Base-by-base conservation (phyloP, 2,797 vertebrate species). In the Gila robusta region DNA sequence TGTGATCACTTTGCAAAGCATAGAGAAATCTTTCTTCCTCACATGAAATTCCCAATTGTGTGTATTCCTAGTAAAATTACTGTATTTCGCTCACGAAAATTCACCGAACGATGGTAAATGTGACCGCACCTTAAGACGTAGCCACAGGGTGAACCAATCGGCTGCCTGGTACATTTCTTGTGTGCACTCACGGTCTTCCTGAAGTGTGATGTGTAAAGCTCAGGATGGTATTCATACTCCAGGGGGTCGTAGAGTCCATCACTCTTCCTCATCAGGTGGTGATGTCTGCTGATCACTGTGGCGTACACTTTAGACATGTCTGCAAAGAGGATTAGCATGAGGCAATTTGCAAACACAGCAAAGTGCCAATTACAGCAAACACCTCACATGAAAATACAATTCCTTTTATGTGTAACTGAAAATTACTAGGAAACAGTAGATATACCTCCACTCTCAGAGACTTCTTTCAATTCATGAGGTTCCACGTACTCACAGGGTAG, bases 401-500 rank as follows among this genome's bases (percentile, higher is more conserved):
- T 23, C 17, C 23, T 44, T 8, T 47, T 23, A 21, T 6, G 6
- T 16, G 64, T 16, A 49, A 35, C 41, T 9, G 47, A 14, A 62
- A 49, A 72, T 16, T 8, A 39, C 10, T 23, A 79, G n/a, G 8
- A 74, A 41, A 70, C 6, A 37, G 3, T 37, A 81, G 28, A 54
- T 23, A 7, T 95, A 99, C 98, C 98, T 97, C 96, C 98, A 76
- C 92, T 95, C 93, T 95, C 91, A n/a, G 96, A 98, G 89, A 98
- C 97, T 67, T 97, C 97, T 91, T 96, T 96, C 88, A 99, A 87
- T 87, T 99, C 97, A 28, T 97, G 97, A 10, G 98, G 98, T 89
- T 99, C 98, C 66, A 99, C 98, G 86, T 97, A 99, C 81, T 99
- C 98, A 87, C 96, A 97, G 21, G 98, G 98, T 78, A 99, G 96